Evolutionary conservation across 2,113 vertebrate species (phyloP), one percentile per base, ranked within the genome.

Genomic region (Chunga burmeisteri): DNA sequence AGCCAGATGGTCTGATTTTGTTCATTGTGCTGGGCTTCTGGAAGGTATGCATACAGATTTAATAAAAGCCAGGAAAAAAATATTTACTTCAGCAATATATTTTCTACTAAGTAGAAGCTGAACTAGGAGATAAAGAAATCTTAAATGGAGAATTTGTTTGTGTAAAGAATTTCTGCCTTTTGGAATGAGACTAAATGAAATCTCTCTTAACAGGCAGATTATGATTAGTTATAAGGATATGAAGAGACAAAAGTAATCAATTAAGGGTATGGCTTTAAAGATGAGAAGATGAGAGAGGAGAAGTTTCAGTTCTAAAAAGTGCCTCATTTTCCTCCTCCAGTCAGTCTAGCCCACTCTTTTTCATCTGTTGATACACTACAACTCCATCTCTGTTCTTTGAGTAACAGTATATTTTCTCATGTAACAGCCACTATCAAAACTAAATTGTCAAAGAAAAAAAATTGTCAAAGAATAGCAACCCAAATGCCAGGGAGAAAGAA

Each of bases 1-100:
- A 96, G 67, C 52, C 55, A 84, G 75, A 71, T 50, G 47, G 53
- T 88, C 74, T 90, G 62, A 86, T 92, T 95, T 95, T 86, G 10
- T 42, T 86, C 58, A 53, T 53, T 19, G 25, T 93, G 13, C 27
- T 80, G 22, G 34, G 12, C 44, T 95, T 81, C 50, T 86, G 44
- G 15, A 8, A 88, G 42, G 12, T 61, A 53, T 55, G 42, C 5
- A 50, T 68, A 56, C n/a, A 73, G 19, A 66, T 42, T 53, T 63
- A 80, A 62, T 66, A 65, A 92, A 86, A 56, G 13, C 13, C 25
- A 72, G 38, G 10, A 23, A 30, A 46, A 52, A 78, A 52, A 66
- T 56, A 38, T 16, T 27, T n/a, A 9, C 44, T 82, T 52, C 27
- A 59, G 20, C 19, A 44, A 55, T 3, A 4, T 79, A 25, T 71